phyloP scores from a whole-genome alignment of 2,797 vertebrate genomes.

The Stomatorhinus walkeri region DNA sequence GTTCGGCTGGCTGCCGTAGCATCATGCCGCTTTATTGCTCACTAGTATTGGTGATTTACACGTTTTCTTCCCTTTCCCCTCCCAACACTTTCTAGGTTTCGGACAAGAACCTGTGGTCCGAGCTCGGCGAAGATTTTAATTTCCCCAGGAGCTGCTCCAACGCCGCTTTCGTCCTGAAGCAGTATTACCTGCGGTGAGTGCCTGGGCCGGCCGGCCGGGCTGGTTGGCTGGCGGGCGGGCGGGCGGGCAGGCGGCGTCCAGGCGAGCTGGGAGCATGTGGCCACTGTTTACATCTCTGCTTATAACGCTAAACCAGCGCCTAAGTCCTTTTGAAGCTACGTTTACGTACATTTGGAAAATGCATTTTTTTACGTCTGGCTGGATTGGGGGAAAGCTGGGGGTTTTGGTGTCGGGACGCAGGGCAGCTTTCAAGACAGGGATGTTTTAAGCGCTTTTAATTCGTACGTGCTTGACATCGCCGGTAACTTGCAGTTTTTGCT shows the following conservation, averaged over 20 bases:
- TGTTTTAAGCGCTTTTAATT: not conserved
- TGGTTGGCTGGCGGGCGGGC: not conserved
- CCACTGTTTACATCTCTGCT: constrained; percentile 62
- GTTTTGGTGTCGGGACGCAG: not conserved
- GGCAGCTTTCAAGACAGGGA: not conserved
- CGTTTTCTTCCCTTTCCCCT: constrained; percentile 38
- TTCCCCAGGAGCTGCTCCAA: constrained; percentile 98
- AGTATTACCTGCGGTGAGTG: constrained; percentile 99
- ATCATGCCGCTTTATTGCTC: not conserved
- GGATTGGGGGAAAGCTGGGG: not conserved
- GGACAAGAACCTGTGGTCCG: constrained; percentile 97
- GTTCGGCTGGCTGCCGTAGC: not conserved
- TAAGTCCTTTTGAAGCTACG: not conserved
- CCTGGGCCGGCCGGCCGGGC: not conserved
- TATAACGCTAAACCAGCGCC: not conserved
- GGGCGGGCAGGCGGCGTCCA: constrained; percentile 13
- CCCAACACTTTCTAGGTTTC: constrained; percentile 74
- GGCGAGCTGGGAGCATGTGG: constrained; percentile 58
- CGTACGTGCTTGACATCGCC: not conserved
- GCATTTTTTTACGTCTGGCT: not conserved
- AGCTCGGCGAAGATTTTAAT: constrained; percentile 95
- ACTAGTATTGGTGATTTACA: not conserved
- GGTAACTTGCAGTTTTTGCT: not conserved
- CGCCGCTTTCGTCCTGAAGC: constrained; percentile 98
- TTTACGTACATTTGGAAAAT: not conserved